Evolutionary conservation across 53 echinoderm and acorn worm species (phyloP), one percentile per base, ranked within the genome.

Genomic region (Echinarachnius parma): DNA sequence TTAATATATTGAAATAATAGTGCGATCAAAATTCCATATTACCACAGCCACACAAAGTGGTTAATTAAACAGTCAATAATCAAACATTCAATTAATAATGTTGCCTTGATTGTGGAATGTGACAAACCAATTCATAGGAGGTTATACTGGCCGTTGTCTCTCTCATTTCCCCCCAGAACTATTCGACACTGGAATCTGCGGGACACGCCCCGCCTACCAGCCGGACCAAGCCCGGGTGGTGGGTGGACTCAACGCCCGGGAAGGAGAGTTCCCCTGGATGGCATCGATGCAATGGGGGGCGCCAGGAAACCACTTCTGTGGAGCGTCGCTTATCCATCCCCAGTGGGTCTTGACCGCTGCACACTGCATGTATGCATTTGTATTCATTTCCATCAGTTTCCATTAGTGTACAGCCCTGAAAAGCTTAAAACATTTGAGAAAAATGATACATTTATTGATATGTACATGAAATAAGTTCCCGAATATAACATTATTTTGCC

Each of bases 251-350:
- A 48, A 68, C 21, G 68, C 68, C 2, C 50, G 50, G 14, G 29
- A 4, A 10, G 68, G 68, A 1, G 68, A 68, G 30, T 68, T 68
- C 35, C 68, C 68, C 4, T 68, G 68, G 68, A 68, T 68, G 1
- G 68, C 30, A 1, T 68, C 68, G 2, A 26, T 68, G 20, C 32
- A 36, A 4, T 19, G 13, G 9, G 15, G 15, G 4, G 14, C 22
- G 1, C 18, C 5, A 32, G 52, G 53, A 2, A 32, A 16, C 30
- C 50, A 31, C 21, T 10, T 4, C 20, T 68, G 68, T 34, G 68
- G 68, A 29, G 29, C 50, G 10, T 8, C 68, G 2, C 25, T 68
- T 9, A 68, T 68, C 22, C 19, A 23, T 32, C 19, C 50, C 5
- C 31, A 52, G 2, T 68, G 68, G 68, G 68, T 22, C 9, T 32